A percentile compares a stretch with the other conserved stretches of the same genome.
These are phyloP conservation scores for Drosophila neocordata DNA, from an alignment of 1,140 invertebrate genomes.

Conservation along the genomic window DNA sequence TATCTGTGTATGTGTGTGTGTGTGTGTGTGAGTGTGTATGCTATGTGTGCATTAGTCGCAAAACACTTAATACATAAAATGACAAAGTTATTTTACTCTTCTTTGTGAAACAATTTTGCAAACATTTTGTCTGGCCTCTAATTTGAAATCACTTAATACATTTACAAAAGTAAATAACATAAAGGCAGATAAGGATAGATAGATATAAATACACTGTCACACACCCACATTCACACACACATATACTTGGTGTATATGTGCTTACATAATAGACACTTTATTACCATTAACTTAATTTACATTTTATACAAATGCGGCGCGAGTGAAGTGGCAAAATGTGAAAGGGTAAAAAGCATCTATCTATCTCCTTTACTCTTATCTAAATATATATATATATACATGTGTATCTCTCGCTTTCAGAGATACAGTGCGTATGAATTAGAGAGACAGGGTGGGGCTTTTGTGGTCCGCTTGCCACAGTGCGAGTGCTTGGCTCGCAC, in stretches of 20 bases:
- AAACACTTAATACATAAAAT: constrained; percentile 7
- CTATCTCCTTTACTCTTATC: not conserved
- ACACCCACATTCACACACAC: not conserved
- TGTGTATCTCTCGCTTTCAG: not conserved
- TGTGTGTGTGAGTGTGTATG: constrained; percentile 1
- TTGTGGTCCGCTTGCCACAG: not conserved
- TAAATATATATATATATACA: not conserved
- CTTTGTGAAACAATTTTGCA: not conserved
- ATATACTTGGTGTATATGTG: constrained; percentile 22
- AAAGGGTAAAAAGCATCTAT: constrained; percentile 51
- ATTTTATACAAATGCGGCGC: constrained; percentile 75
- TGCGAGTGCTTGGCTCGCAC: not conserved
- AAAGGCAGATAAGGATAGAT: not conserved
- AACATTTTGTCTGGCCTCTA: constrained; percentile 25
- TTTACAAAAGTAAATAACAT: constrained; percentile 25
- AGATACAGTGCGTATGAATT: not conserved
- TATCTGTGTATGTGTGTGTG: constrained; percentile 1
- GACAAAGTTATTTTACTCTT: not conserved
- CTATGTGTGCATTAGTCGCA: not conserved
- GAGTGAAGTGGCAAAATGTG: constrained; percentile 48
- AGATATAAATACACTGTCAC: not conserved
- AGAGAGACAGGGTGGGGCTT: not conserved
- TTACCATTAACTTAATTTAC: constrained; percentile 78
- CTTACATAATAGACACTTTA: constrained; percentile 78
- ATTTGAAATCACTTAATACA: constrained; percentile 72